These are phyloP conservation scores for Strix aluco DNA, from an alignment of 2,113 vertebrate species.

Conservation along the genomic window DNA sequence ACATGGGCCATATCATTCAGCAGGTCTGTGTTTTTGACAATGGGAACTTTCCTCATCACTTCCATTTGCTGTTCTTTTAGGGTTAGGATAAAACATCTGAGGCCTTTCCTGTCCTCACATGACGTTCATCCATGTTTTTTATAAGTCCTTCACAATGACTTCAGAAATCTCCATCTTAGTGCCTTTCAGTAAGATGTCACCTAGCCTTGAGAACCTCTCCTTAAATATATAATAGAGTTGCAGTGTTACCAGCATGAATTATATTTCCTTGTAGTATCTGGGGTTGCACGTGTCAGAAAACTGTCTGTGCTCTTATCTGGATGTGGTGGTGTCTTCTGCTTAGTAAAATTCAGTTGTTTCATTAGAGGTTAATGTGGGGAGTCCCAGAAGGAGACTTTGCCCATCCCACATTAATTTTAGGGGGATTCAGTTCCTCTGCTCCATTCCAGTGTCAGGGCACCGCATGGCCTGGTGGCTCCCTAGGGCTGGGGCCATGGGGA, in stretches of 20 bases:
- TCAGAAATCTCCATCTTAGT: background rate
- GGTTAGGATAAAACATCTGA: background rate
- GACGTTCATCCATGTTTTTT: background rate
- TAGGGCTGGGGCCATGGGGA: accelerated
- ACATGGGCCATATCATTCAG: background rate
- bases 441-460: background rate
- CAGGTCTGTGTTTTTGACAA: background rate
- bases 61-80: background rate
- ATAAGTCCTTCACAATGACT: background rate
- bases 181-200: background rate
- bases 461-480: accelerated
- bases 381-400: background rate
- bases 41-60: background rate
- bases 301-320: background rate
- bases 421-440: background rate
- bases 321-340: background rate
- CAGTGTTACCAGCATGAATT: background rate
- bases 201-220: background rate
- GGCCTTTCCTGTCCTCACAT: background rate
- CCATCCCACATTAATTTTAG: background rate
- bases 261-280: background rate
- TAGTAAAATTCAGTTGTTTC: background rate
- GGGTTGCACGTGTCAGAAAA: background rate
- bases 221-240: background rate
- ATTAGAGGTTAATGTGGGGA: background rate